Conservation (phyloP, 2,797 vertebrate species). For the Thamnophis elegans region DNA sequence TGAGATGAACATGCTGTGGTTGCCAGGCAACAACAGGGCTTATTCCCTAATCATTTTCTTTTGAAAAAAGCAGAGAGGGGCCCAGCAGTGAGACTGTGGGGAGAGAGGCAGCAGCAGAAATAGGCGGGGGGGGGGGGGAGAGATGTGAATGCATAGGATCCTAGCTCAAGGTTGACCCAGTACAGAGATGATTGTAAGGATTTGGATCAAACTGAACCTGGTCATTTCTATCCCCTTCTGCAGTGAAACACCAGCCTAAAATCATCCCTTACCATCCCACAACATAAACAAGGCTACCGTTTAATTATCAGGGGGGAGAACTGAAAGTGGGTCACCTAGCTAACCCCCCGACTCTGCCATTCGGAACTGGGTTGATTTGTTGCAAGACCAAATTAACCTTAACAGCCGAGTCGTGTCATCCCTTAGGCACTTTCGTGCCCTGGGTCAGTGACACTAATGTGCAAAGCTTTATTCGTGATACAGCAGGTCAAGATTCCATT, state of each 20-base stretch:
- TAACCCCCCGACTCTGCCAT: background rate
- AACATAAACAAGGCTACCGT: background rate
- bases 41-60: background rate
- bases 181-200: background rate
- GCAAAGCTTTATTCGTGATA: background rate
- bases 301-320: background rate
- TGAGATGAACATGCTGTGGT: background rate
- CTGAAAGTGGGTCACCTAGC: background rate
- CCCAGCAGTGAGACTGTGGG: background rate
- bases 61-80: background rate
- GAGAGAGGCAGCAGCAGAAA: background rate
- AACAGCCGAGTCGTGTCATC: background rate
- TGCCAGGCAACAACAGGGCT: conserved; percentile 18
- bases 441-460: background rate
- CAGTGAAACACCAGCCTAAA: background rate
- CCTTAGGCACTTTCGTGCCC: background rate
- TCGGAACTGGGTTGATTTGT: background rate
- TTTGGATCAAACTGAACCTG: background rate
- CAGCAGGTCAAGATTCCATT: background rate
- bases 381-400: background rate
- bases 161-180: background rate
- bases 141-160: background rate
- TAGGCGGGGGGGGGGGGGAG: too few relatives aligned
- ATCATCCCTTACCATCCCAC: background rate
- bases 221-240: background rate